Conservation (phyloP, 2,888 invertebrate genomes). For the Rhagonycha fulva region DNA sequence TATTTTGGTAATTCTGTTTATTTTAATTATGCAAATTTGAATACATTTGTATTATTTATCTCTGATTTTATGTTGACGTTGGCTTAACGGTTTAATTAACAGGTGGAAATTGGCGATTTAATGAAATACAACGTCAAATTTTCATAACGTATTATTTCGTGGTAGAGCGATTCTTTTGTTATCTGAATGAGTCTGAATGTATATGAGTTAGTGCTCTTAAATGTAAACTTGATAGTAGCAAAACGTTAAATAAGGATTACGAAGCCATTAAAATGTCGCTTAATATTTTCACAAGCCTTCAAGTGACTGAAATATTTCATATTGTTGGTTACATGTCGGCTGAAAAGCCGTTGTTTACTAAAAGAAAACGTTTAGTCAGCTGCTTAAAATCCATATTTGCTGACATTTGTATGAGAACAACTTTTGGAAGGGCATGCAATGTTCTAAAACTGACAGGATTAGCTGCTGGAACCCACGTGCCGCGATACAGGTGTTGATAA, state of each 20-base stretch:
- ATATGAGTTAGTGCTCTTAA: background rate
- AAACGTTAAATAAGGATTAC: conserved; percentile 16
- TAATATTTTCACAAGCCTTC: conserved; percentile 8
- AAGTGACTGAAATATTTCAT: background rate
- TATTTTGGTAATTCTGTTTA: background rate
- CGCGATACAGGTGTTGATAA: conserved; percentile 46
- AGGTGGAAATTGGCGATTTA: background rate
- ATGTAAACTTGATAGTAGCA: background rate
- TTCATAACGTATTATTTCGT: background rate
- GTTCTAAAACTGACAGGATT: conserved; percentile 25
- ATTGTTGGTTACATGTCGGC: background rate
- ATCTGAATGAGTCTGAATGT: background rate
- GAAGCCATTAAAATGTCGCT: conserved; percentile 14
- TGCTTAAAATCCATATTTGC: conserved; percentile 17
- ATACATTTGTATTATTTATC: background rate
- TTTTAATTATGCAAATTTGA: background rate
- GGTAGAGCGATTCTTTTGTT: background rate
- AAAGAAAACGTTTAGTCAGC: background rate
- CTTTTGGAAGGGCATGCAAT: conserved; percentile 21
- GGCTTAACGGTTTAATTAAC: background rate
- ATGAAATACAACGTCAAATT: background rate
- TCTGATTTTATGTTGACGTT: background rate
- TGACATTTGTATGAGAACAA: conserved; percentile 17
- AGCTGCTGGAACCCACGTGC: conserved; percentile 34
- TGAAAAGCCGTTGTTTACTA: background rate